A percentile compares a stretch with the other conserved stretches of the same genome.
These are phyloP conservation scores for Bombyx huttoni DNA, from an alignment of 2,888 invertebrate genomes.

Conservation along the genomic window DNA sequence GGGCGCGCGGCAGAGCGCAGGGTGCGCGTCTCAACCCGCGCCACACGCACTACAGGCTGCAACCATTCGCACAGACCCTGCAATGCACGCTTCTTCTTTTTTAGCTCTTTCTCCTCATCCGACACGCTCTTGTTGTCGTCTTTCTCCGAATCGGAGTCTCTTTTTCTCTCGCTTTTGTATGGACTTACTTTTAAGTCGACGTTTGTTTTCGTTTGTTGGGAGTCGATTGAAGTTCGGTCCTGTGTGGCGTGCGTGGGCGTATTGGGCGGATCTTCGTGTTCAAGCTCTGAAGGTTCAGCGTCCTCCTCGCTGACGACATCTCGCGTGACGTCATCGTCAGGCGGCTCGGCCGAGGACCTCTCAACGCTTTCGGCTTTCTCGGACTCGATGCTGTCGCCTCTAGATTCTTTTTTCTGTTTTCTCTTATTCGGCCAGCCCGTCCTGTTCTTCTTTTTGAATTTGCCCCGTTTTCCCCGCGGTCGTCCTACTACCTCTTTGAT, in stretches of 20 bases:
- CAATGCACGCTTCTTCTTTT: conserved; percentile 37
- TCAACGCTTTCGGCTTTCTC: conserved; percentile 39
- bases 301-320: conserved; percentile 46
- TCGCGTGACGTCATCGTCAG: conserved; percentile 41
- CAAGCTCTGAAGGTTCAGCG: conserved; percentile 27
- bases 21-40: conserved; percentile 70
- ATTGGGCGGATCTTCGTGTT: conserved; percentile 12
- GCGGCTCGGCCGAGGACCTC: conserved; percentile 40
- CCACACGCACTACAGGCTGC: conserved; percentile 78
- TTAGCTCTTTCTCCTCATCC: conserved; percentile 34
- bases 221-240: not conserved
- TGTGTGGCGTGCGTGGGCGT: not conserved
- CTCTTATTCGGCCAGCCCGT: conserved; percentile 85
- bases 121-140: conserved; percentile 30
- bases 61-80: conserved; percentile 52
- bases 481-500: conserved; percentile 31
- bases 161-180: not conserved
- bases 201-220: conserved; percentile 8
- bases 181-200: conserved; percentile 9
- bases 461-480: conserved; percentile 47
- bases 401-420: conserved; percentile 45
- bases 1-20: conserved; percentile 41
- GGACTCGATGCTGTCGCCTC: conserved; percentile 35
- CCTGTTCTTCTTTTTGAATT: conserved; percentile 80
- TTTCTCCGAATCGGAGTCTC: conserved; percentile 16